Percentiles rank a stretch among this genome's conserved stretches.
Evolutionary conservation across 2,113 vertebrate species (phyloP).

Genomic region (Pelmatolapia mariae): DNA sequence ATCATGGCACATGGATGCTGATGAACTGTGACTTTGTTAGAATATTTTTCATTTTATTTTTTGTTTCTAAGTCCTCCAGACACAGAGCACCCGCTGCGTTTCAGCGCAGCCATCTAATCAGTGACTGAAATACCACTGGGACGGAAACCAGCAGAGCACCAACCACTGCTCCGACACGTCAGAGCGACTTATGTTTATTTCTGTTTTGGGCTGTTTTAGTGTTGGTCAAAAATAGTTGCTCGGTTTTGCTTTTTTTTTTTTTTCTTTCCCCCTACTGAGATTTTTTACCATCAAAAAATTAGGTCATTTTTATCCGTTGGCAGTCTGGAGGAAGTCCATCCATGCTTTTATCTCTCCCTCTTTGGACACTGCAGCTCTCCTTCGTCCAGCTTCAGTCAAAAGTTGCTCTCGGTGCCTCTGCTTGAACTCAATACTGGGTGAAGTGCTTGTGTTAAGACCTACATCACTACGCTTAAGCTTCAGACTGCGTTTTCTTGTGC

Average conservation of each 20-base stretch:
- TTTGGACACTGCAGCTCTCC: not conserved
- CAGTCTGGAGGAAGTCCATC: slow-evolving; percentile 6
- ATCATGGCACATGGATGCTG: not conserved
- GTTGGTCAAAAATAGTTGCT: not conserved
- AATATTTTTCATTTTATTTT: not conserved
- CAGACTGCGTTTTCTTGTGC: not conserved
- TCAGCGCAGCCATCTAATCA: not conserved
- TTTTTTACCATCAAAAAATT: slow-evolving; percentile 10
- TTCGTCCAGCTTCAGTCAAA: not conserved
- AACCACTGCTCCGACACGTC: not conserved
- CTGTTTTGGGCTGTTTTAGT: not conserved
- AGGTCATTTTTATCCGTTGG: slow-evolving; percentile 43
- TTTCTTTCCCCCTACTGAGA: not conserved
- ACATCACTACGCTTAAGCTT: not conserved
- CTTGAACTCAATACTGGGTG: not conserved
- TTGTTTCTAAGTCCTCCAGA: not conserved
- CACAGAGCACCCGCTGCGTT: slow-evolving; percentile 16
- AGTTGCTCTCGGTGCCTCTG: not conserved
- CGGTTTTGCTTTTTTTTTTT: not conserved
- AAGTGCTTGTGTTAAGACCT: not conserved
- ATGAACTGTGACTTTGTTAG: not conserved
- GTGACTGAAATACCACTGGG: slow-evolving; percentile 11
- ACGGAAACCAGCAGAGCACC: slow-evolving; percentile 3
- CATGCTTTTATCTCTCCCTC: slow-evolving; percentile 21
- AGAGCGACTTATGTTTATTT: not conserved